Conservation (phyloP, 2,113 vertebrate genomes). For the Laticauda laticaudata region DNA sequence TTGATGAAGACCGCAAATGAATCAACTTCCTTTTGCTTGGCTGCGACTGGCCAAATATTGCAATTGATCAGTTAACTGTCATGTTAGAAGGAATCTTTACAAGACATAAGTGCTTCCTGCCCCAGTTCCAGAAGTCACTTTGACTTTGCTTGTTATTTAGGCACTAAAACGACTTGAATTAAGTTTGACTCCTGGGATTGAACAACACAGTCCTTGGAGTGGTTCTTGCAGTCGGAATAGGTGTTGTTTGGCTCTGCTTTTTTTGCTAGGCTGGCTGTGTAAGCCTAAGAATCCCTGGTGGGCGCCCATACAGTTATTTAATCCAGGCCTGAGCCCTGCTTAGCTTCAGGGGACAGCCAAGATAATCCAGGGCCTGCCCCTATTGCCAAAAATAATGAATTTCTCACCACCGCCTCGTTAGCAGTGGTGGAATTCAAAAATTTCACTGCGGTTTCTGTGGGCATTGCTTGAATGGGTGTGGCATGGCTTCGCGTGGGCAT, state of each 20-base stretch:
- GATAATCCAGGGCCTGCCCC: not conserved
- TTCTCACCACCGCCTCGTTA: not conserved
- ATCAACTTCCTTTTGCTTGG: not conserved
- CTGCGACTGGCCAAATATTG: slow-evolving; percentile 13
- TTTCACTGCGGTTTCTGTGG: too few species aligned
- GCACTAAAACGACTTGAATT: not conserved
- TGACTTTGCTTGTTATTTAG: slow-evolving; percentile 29
- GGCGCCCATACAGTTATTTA: not conserved
- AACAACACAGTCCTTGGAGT: not conserved
- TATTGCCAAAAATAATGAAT: not conserved
- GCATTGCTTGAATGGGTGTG: too few species aligned
- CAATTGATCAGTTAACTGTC: slow-evolving; percentile 10
- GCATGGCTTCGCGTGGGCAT: too few species aligned
- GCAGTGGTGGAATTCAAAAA: too few species aligned
- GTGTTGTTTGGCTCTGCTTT: not conserved
- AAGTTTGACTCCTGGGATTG: not conserved
- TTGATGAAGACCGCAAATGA: not conserved
- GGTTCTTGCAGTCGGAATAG: not conserved
- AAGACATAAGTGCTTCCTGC: slow-evolving; percentile 8
- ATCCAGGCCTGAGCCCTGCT: not conserved
- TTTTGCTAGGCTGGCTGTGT: not conserved
- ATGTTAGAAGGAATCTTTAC: not conserved
- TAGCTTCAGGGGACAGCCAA: not conserved
- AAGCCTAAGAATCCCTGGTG: not conserved
- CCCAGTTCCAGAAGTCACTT: slow-evolving; percentile 32